Percentiles rank a stretch among this genome's conserved stretches.
Conservation (phyloP, 2,888 invertebrate genomes). For the Tuberolachnus salignus region DNA sequence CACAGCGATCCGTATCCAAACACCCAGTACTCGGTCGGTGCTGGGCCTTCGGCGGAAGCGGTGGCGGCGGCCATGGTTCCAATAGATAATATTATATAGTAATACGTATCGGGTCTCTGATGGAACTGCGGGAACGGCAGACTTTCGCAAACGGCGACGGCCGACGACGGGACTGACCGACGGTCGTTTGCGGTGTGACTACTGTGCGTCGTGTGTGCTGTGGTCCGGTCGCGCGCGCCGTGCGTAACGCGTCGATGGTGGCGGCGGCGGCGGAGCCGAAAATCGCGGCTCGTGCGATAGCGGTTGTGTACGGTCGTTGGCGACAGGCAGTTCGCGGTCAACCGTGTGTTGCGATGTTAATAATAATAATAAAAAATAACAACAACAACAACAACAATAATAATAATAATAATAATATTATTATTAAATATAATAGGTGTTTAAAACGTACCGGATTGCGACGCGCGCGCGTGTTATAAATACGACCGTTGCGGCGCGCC, state of each 20-base stretch:
- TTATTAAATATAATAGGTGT: too few species aligned
- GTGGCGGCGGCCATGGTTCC: background rate
- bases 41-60: background rate
- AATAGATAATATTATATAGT: background rate
- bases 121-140: background rate
- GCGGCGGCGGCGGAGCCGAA: too few species aligned
- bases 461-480: constrained; percentile 19
- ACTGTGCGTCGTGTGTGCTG: too few species aligned
- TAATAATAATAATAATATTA: too few species aligned
- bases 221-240: too few species aligned
- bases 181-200: background rate
- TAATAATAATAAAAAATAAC: background rate
- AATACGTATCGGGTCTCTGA: background rate
- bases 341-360: background rate
- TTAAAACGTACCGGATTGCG: too few species aligned
- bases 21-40: constrained; percentile 71
- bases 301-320: background rate
- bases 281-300: too few species aligned
- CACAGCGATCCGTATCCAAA: constrained; percentile 96
- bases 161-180: background rate
- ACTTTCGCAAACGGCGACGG: background rate
- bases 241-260: too few species aligned
- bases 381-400: background rate
- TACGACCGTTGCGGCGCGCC: constrained; percentile 16
- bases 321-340: too few species aligned